phyloP scores from a whole-genome alignment of 2,888 invertebrate genomes.

The Schrankia costaestrigalis region DNA sequence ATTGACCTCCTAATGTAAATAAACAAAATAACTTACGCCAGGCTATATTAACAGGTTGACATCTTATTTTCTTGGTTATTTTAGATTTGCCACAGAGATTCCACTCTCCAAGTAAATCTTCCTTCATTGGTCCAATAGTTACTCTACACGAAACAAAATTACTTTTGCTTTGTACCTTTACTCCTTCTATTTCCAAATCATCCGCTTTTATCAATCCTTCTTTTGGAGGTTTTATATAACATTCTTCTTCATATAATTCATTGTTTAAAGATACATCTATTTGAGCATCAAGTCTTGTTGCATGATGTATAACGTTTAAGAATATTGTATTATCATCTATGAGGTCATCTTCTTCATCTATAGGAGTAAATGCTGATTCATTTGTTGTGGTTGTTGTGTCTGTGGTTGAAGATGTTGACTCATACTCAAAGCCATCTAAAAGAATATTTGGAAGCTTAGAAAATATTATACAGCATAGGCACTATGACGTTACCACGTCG shows the following conservation, averaged over 20 bases:
- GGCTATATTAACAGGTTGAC: constrained; percentile 22
- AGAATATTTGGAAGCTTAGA: no score
- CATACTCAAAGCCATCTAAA: no score
- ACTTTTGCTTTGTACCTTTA: constrained; percentile 12
- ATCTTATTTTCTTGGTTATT: constrained; percentile 9
- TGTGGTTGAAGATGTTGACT: no score
- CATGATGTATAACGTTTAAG: constrained; percentile 14
- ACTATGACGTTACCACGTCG: no score
- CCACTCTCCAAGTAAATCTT: constrained; percentile 25
- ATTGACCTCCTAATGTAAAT: background rate
- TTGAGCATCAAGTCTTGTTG: background rate
- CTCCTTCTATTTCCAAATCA: constrained; percentile 6
- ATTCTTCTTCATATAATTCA: constrained; percentile 18
- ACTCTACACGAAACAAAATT: constrained; percentile 32
- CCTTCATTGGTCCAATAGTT: constrained; percentile 25
- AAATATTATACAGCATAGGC: no score
- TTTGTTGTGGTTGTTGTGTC: no score
- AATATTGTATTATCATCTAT: background rate
- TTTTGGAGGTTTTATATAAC: constrained; percentile 18
- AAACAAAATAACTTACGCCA: constrained; percentile 23
- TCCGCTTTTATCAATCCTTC: constrained; percentile 3
- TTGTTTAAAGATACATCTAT: constrained; percentile 27
- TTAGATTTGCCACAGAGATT: constrained; percentile 19
- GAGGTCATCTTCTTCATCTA: no score
- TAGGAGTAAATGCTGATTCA: no score